Evolutionary conservation across 2,113 vertebrate species (phyloP).

Genomic region (Crocuta crocuta): DNA sequence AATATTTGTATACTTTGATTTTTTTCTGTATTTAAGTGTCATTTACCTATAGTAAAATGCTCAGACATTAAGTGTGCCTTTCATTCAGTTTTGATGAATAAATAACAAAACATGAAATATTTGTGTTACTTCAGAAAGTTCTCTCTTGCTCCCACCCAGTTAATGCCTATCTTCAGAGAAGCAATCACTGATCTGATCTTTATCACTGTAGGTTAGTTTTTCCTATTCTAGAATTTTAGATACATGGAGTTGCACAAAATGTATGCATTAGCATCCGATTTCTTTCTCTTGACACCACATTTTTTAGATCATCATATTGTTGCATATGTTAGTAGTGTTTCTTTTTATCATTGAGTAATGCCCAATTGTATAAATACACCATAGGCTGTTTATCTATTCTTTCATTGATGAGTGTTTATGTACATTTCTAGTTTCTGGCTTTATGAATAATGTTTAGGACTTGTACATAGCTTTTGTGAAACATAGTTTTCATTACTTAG

Average conservation of each 20-base stretch:
- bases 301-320: background rate
- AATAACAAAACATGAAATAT: background rate
- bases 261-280: background rate
- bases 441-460: background rate
- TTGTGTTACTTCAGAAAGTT: background rate
- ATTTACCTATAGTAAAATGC: background rate
- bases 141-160: background rate
- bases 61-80: background rate
- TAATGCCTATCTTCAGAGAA: background rate
- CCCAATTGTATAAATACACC: background rate
- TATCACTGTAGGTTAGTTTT: background rate
- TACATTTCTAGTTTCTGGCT: background rate
- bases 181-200: background rate
- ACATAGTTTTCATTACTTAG: background rate
- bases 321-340: background rate
- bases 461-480: background rate
- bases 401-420: background rate
- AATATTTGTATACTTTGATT: background rate
- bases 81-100: background rate
- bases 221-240: background rate
- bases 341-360: background rate
- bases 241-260: background rate
- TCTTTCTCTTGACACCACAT: background rate
- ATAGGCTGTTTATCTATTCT: background rate
- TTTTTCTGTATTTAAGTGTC: background rate